phyloP scores from a whole-genome alignment of 2,888 invertebrate genomes.

The Drosophila seclusa region DNA sequence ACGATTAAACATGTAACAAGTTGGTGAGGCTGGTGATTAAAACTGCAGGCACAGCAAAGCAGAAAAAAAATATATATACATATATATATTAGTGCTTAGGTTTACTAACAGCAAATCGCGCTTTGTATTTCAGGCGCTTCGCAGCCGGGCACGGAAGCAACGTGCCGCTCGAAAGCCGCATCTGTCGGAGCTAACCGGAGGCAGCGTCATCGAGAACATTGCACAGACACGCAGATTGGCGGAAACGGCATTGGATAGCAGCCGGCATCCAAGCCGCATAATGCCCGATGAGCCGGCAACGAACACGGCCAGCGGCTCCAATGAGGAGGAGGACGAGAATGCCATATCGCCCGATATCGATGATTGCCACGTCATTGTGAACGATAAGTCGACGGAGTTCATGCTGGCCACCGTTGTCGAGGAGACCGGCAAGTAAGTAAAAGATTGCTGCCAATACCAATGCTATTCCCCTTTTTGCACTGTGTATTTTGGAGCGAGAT shows the following conservation, averaged over 20 bases:
- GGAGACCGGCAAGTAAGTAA: constrained; percentile 91
- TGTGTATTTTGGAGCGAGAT: neutral
- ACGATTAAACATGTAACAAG: constrained; percentile 29
- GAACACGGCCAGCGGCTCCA: constrained; percentile 95
- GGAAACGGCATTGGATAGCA: constrained; percentile 89
- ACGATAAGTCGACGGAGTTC: constrained; percentile 95
- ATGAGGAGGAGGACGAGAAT: constrained; percentile 92
- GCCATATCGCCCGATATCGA: constrained; percentile 88
- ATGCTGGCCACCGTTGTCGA: constrained; percentile 95
- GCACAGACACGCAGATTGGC: constrained; percentile 92
- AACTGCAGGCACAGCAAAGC: constrained; percentile 27
- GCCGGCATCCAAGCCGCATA: constrained; percentile 85
- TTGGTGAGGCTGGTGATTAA: neutral
- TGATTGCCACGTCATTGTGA: constrained; percentile 94
- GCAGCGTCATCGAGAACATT: constrained; percentile 95
- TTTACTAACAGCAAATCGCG: constrained; percentile 13
- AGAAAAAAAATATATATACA: neutral
- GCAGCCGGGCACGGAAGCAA: constrained; percentile 93
- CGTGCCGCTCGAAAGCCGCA: constrained; percentile 92
- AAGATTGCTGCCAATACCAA: constrained; percentile 12
- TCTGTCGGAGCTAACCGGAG: constrained; percentile 89
- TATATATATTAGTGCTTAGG: neutral
- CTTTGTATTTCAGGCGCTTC: constrained; percentile 88
- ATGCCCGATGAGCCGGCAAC: constrained; percentile 92
- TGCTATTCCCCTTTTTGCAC: neutral